Conservation (phyloP, 1,140 invertebrate genomes). For the Eupristina koningsbergeri region DNA sequence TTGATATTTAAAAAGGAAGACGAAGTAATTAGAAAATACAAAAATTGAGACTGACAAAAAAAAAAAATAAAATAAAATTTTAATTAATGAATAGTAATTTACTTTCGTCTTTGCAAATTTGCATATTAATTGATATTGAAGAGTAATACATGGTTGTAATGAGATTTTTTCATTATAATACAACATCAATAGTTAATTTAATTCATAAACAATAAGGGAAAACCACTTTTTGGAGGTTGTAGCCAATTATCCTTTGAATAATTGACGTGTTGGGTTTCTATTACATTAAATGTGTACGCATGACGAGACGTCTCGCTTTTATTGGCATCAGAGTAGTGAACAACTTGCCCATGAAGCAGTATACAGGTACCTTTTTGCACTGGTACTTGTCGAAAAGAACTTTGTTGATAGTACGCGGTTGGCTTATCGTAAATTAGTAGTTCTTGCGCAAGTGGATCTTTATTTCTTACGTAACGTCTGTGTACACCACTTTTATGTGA, state of each 20-base stretch:
- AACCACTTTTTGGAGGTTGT: constrained; percentile 78
- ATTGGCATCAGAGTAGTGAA: constrained; percentile 93
- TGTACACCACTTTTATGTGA: constrained; percentile 90
- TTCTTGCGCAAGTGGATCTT: constrained; percentile 77
- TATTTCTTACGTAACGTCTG: constrained; percentile 81
- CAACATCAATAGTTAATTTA: constrained; percentile 40
- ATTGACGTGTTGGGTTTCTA: constrained; percentile 83
- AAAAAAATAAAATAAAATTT: background rate
- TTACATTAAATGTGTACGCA: constrained; percentile 96
- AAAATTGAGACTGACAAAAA: background rate
- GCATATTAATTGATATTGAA: background rate
- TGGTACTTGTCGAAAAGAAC: constrained; percentile 84
- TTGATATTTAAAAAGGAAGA: background rate
- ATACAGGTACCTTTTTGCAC: constrained; percentile 90
- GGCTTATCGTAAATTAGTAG: constrained; percentile 79
- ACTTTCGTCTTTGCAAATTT: background rate
- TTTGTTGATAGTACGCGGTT: constrained; percentile 81
- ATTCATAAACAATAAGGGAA: constrained; percentile 78
- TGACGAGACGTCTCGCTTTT: constrained; percentile 87
- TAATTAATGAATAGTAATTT: background rate
- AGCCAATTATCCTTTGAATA: constrained; percentile 92
- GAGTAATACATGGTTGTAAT: constrained; percentile 51
- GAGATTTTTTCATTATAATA: background rate
- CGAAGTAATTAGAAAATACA: background rate
- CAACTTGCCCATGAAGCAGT: constrained; percentile 92